These are phyloP conservation scores for Pandemis cinnamomeana DNA, from an alignment of 2,888 invertebrate genomes.

Conservation along the genomic window DNA sequence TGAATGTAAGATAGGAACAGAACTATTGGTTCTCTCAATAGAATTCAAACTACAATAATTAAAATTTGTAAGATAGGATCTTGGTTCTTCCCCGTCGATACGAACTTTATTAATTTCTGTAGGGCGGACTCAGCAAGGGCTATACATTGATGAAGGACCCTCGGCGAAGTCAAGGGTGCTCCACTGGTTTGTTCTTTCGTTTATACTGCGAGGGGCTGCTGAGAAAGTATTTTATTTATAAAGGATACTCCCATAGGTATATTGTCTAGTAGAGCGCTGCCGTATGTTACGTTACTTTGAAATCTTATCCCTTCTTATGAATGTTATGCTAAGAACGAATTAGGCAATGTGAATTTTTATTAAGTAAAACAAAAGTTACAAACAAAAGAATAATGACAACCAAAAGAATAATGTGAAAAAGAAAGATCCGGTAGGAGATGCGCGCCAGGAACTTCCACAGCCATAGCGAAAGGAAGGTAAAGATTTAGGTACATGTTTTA, in stretches of 20 bases:
- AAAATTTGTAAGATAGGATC: too few relatives aligned
- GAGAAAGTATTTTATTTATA: slow-evolving; percentile 22
- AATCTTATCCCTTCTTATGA: neutral
- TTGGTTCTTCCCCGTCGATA: neutral
- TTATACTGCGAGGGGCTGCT: slow-evolving; percentile 19
- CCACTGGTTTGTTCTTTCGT: slow-evolving; percentile 32
- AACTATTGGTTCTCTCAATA: too few relatives aligned
- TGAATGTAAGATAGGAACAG: too few relatives aligned
- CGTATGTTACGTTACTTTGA: neutral
- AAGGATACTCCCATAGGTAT: neutral
- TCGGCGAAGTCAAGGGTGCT: slow-evolving; percentile 27
- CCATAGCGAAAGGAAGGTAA: too few relatives aligned
- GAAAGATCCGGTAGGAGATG: too few relatives aligned
- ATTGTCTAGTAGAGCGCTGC: neutral
- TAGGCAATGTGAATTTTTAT: neutral
- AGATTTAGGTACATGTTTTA: too few relatives aligned
- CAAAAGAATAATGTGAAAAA: too few relatives aligned
- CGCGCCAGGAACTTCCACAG: too few relatives aligned
- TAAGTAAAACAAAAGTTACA: neutral
- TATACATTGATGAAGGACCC: slow-evolving; percentile 20
- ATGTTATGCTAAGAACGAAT: neutral
- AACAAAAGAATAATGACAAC: neutral
- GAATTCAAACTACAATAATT: too few relatives aligned
- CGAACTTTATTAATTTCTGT: slow-evolving; percentile 27
- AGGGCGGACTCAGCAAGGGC: slow-evolving; percentile 10